Conservation (phyloP, 2,797 vertebrate genomes). For the Lagocephalus sceleratus region DNA sequence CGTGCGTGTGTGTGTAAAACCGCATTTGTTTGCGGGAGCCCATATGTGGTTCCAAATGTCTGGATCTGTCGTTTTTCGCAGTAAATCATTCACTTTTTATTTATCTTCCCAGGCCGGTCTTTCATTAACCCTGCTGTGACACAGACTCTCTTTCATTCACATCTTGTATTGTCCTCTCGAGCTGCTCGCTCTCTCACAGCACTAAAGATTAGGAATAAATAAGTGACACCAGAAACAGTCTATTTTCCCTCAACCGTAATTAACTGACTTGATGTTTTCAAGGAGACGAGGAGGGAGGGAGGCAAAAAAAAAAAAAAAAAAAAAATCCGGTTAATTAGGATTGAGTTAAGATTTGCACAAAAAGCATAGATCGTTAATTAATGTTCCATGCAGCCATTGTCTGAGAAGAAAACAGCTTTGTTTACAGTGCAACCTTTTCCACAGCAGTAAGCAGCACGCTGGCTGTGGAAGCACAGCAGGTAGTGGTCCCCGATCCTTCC, state of each 20-base stretch:
- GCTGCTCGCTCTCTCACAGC: slow-evolving; percentile 45
- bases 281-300: slow-evolving; percentile 32
- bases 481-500: slow-evolving; percentile 25
- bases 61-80: slow-evolving; percentile 12
- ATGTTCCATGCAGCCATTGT: slow-evolving; percentile 56
- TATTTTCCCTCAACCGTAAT: slow-evolving; percentile 63
- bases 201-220: slow-evolving; percentile 61
- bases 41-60: slow-evolving; percentile 26
- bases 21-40: slow-evolving; percentile 9
- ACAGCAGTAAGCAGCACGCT: slow-evolving; percentile 1
- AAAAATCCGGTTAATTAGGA: slow-evolving; percentile 60
- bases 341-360: slow-evolving; percentile 62
- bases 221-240: slow-evolving; percentile 61
- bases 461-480: slow-evolving; percentile 1
- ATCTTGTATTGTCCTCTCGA: slow-evolving; percentile 51
- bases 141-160: slow-evolving; percentile 62
- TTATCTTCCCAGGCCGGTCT: slow-evolving; percentile 67
- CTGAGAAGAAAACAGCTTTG: slow-evolving; percentile 50
- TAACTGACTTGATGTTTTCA: slow-evolving; percentile 68
- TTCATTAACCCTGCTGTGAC: slow-evolving; percentile 66
- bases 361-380: slow-evolving; percentile 65
- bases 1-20: slow-evolving; percentile 15
- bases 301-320: not conserved
- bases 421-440: slow-evolving; percentile 41
- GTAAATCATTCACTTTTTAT: slow-evolving; percentile 66